These are phyloP conservation scores for Heterotilapia buettikoferi DNA, from an alignment of 2,113 vertebrate species.

Conservation along the genomic window DNA sequence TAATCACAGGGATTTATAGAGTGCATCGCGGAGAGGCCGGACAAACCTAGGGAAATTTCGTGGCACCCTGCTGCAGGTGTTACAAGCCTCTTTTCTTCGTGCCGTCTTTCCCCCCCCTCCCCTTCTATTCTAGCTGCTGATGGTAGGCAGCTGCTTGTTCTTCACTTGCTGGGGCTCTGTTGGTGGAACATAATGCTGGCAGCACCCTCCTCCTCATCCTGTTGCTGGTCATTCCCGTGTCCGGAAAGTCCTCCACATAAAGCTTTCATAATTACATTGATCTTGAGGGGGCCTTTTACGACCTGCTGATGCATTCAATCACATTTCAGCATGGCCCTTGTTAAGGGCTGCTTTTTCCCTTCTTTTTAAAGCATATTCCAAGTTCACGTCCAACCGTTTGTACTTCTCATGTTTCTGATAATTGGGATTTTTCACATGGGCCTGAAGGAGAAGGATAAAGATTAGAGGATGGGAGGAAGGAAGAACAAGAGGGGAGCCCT, in stretches of 20 bases:
- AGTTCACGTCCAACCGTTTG: slow-evolving; percentile 45
- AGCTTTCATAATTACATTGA: slow-evolving; percentile 58
- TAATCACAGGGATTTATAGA: slow-evolving; percentile 64
- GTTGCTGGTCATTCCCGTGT: slow-evolving; percentile 16
- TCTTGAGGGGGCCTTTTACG: slow-evolving; percentile 59
- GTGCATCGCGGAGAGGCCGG: slow-evolving; percentile 38
- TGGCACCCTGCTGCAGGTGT: slow-evolving; percentile 57
- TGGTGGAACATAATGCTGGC: slow-evolving; percentile 12
- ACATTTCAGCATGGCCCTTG: slow-evolving; percentile 45
- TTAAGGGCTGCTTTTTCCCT: slow-evolving; percentile 9
- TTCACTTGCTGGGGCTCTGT: slow-evolving; percentile 27
- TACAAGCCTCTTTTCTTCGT: slow-evolving; percentile 26
- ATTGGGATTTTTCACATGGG: slow-evolving; percentile 68
- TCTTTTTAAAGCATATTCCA: slow-evolving; percentile 44
- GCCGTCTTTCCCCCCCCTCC: background rate
- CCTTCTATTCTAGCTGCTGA: slow-evolving; percentile 34
- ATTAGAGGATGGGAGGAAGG: background rate
- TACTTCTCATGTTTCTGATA: slow-evolving; percentile 53
- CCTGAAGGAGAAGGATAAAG: slow-evolving; percentile 1
- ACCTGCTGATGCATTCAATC: slow-evolving; percentile 57
- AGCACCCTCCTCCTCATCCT: background rate
- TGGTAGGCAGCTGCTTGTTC: slow-evolving; percentile 56
- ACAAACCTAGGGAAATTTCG: slow-evolving; percentile 35
- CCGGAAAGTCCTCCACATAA: slow-evolving; percentile 42
- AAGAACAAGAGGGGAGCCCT: background rate